These are phyloP conservation scores for Ceriagrion tenellum DNA, from an alignment of 2,888 invertebrate genomes.

Conservation along the genomic window DNA sequence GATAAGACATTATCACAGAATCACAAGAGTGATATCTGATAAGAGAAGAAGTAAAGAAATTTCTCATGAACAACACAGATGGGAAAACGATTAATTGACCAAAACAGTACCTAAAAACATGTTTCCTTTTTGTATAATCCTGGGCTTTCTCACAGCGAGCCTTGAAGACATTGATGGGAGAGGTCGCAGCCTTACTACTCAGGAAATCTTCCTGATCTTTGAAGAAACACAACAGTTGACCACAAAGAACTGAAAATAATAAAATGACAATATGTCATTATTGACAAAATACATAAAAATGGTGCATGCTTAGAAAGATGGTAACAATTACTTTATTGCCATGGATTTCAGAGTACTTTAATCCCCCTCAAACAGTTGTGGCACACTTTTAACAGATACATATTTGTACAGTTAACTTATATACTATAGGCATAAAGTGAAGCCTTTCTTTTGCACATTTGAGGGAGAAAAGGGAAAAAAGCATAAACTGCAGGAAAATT, in stretches of 20 bases:
- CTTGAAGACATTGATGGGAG: constrained; percentile 87
- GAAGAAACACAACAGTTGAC: constrained; percentile 98
- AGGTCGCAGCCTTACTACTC: constrained; percentile 91
- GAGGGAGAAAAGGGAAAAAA: too few species aligned
- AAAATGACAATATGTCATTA: not conserved
- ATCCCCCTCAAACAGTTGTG: too few species aligned
- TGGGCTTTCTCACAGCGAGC: constrained; percentile 92
- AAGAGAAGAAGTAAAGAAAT: too few species aligned
- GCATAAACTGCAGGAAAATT: too few species aligned
- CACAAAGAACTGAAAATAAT: constrained; percentile 87
- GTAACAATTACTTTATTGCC: constrained; percentile 27
- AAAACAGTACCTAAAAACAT: constrained; percentile 85
- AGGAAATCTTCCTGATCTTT: constrained; percentile 95
- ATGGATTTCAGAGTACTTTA: too few species aligned
- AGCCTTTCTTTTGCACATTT: too few species aligned
- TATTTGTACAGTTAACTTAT: too few species aligned
- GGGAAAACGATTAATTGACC: not conserved
- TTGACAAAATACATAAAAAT: not conserved
- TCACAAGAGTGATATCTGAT: not conserved
- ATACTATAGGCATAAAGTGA: too few species aligned
- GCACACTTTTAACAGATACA: too few species aligned
- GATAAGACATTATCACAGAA: not conserved
- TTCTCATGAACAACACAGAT: too few species aligned
- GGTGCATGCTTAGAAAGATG: not conserved
- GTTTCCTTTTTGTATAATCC: constrained; percentile 97